phyloP scores from a whole-genome alignment of 1,140 invertebrate species.

The Brachionus rotundiformis region DNA sequence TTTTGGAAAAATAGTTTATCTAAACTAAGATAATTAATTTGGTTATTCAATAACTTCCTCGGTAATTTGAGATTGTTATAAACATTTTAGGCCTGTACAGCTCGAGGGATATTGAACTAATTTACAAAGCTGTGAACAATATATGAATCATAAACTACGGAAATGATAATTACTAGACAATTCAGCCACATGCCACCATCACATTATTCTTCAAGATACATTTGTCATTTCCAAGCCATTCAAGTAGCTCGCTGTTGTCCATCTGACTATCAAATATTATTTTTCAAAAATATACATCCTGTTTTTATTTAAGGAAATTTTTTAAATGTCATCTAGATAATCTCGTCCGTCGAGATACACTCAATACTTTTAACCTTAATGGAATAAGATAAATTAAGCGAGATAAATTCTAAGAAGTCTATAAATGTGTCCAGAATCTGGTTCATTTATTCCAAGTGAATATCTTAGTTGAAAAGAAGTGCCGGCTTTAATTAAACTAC shows the following conservation, averaged over 20 bases:
- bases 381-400: conserved; percentile 1
- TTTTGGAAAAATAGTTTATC: not conserved
- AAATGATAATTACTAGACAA: not conserved
- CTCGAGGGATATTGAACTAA: not conserved
- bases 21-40: conserved; percentile 7
- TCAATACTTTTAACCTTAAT: conserved; percentile 40
- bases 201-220: not conserved
- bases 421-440: conserved; percentile 37
- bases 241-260: conserved; percentile 8
- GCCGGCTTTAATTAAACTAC: not conserved
- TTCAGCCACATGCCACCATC: conserved; percentile 12
- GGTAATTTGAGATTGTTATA: conserved; percentile 9
- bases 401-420: not conserved
- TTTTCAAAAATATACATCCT: too few species aligned
- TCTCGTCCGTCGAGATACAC: not conserved
- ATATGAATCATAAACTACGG: conserved; percentile 25
- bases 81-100: not conserved
- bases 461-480: not conserved
- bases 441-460: not conserved
- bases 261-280: not conserved
- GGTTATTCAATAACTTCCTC: conserved; percentile 13
- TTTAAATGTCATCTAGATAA: conserved; percentile 39
- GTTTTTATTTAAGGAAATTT: not conserved
- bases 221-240: not conserved
- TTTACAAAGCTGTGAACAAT: conserved; percentile 41